Conservation (phyloP, 2,113 vertebrate genomes). For the Leucopsar rothschildi region DNA sequence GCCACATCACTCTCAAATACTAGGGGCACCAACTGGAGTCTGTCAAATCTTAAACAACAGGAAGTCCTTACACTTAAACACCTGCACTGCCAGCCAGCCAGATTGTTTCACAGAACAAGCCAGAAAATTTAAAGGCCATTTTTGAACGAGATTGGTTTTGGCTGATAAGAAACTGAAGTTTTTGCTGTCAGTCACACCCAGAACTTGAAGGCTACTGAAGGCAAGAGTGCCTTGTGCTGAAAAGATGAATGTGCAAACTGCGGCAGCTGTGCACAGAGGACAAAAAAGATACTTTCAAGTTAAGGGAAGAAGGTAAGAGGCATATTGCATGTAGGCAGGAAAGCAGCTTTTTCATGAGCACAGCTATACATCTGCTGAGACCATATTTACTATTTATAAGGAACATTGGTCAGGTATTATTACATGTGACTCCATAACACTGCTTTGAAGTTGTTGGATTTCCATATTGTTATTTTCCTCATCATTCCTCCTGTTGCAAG, state of each 20-base stretch:
- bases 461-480: neutral
- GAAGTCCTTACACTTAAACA: neutral
- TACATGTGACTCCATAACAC: neutral
- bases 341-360: neutral
- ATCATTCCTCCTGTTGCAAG: neutral
- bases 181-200: neutral
- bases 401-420: neutral
- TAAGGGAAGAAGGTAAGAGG: neutral
- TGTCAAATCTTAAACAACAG: constrained; percentile 41
- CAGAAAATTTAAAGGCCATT: constrained; percentile 58
- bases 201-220: neutral
- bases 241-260: neutral
- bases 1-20: constrained; percentile 41
- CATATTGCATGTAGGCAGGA: neutral
- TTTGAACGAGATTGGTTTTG: neutral
- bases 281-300: neutral
- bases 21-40: constrained; percentile 44
- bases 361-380: neutral
- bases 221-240: neutral
- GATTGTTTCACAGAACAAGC: constrained; percentile 49
- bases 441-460: neutral
- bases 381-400: neutral
- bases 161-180: constrained; percentile 35
- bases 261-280: neutral
- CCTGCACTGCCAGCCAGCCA: constrained; percentile 59